These are phyloP conservation scores for Torymus tubicola DNA, from an alignment of 2,888 invertebrate genomes.

Conservation along the genomic window DNA sequence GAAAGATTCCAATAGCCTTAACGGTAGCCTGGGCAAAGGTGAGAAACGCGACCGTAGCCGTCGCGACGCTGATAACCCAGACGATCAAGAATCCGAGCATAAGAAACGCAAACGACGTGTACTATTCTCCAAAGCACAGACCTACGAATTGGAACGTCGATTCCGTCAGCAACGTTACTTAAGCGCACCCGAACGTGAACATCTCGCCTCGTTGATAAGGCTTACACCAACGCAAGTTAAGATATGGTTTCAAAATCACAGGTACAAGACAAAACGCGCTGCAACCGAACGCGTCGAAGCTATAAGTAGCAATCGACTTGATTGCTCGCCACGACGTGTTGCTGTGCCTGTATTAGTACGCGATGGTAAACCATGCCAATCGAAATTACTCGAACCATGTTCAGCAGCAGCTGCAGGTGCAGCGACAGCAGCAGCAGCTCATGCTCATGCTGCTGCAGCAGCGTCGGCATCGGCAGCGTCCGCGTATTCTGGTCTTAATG, in stretches of 20 bases:
- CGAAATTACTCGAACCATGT: conserved; percentile 70
- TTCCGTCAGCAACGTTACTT: conserved; percentile 97
- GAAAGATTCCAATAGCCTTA: conserved; percentile 72
- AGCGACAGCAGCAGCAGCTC: conserved; percentile 47
- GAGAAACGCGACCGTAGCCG: conserved; percentile 45
- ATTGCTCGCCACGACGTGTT: conserved; percentile 92
- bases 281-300: conserved; percentile 90
- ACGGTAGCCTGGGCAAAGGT: conserved; percentile 52
- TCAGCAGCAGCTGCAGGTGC: conserved; percentile 54
- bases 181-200: conserved; percentile 98
- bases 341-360: conserved; percentile 96
- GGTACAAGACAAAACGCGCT: conserved; percentile 98
- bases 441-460: conserved; percentile 46
- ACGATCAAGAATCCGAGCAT: conserved; percentile 73
- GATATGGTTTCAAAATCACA: conserved; percentile 99
- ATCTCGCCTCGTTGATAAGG: conserved; percentile 94
- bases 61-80: conserved; percentile 58
- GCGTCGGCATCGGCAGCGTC: conserved; percentile 32
- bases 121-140: conserved; percentile 97
- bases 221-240: conserved; percentile 98
- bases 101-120: conserved; percentile 97
- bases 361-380: conserved; percentile 93
- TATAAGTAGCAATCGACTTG: conserved; percentile 81
- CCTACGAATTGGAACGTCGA: conserved; percentile 95
- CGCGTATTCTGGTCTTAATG: conserved; percentile 61